These are phyloP conservation scores for Caenorhabditis wallacei DNA, from an alignment of 2,888 invertebrate genomes.

Conservation along the genomic window DNA sequence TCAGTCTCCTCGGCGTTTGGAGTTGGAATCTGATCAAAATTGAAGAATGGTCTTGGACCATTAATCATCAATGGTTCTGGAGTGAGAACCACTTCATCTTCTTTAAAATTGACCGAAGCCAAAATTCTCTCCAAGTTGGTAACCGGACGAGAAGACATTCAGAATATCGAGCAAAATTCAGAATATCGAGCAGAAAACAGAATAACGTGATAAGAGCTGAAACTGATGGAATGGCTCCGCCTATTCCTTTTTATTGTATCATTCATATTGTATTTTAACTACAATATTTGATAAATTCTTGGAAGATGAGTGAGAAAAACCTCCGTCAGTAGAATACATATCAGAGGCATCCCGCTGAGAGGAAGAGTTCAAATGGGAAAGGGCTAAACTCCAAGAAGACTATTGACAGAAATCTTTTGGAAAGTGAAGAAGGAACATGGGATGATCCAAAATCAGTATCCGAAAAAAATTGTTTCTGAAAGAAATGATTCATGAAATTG, in stretches of 20 bases:
- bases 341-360: neutral
- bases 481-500: too few relatives aligned
- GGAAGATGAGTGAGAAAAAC: neutral
- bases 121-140: conserved; percentile 24
- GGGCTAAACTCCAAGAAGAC: conserved; percentile 6
- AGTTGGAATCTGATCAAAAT: conserved; percentile 13
- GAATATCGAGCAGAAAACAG: neutral
- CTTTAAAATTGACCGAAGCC: conserved; percentile 23
- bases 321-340: conserved; percentile 28
- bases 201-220: neutral
- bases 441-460: too few relatives aligned
- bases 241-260: neutral
- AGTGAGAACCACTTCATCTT: conserved; percentile 30
- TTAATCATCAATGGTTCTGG: conserved; percentile 21
- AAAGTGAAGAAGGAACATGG: too few relatives aligned
- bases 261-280: neutral
- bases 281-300: neutral
- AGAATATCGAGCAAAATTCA: too few relatives aligned
- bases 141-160: conserved; percentile 41
- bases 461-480: neutral
- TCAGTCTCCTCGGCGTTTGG: neutral
- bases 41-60: neutral
- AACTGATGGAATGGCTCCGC: neutral
- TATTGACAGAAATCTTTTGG: too few relatives aligned
- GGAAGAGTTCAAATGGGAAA: neutral